Conservation (phyloP, 2,797 vertebrate species). For the Tarsius wallacei region DNA sequence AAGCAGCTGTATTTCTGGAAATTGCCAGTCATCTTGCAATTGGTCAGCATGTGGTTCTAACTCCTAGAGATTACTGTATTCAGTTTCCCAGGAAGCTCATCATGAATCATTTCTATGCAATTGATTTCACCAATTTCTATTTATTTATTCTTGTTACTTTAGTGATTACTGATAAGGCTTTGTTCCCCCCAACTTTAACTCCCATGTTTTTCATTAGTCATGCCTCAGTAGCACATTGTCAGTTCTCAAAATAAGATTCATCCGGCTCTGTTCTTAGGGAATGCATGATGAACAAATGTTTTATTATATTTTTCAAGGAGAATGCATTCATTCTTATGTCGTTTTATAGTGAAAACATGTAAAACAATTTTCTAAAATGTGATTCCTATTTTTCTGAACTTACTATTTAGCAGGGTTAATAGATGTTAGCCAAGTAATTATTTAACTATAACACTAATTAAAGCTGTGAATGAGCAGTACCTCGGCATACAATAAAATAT, state of each 20-base stretch:
- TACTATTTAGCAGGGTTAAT: not conserved
- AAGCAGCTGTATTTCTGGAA: not conserved
- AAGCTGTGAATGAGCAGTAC: not conserved
- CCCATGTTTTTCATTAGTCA: conserved; percentile 62
- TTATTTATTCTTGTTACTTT: conserved; percentile 63
- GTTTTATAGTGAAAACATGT: not conserved
- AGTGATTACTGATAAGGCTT: conserved; percentile 64
- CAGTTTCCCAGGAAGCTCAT: conserved; percentile 46
- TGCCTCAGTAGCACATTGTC: conserved; percentile 31
- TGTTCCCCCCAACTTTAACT: not conserved
- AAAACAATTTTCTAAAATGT: not conserved
- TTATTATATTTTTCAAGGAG: conserved; percentile 25
- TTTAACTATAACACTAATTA: not conserved
- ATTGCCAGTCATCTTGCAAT: not conserved
- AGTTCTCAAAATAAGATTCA: conserved; percentile 32
- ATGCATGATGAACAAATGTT: not conserved
- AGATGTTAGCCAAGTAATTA: conserved; percentile 8
- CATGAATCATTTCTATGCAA: conserved; percentile 59
- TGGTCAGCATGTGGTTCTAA: not conserved
- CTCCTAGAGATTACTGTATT: conserved; percentile 34
- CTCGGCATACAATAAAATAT: not conserved
- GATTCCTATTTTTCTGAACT: not conserved
- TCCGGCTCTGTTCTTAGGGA: not conserved
- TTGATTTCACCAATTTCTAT: conserved; percentile 35
- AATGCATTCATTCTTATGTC: not conserved